phyloP scores from a whole-genome alignment of 1,140 invertebrate genomes.

The Procambarus clarkii region DNA sequence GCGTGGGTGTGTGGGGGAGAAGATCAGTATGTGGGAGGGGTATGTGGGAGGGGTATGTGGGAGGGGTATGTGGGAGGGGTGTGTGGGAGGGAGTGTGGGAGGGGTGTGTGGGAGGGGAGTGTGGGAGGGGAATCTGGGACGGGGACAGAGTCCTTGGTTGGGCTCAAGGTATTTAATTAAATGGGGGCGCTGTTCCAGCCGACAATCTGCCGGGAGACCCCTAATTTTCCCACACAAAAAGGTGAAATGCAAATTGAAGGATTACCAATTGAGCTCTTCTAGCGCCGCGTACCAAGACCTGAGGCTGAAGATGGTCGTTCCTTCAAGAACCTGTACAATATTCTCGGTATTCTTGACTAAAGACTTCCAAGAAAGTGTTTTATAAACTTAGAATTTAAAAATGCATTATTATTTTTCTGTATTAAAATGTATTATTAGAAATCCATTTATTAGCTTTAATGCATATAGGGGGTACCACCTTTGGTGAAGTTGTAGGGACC shows the following conservation, averaged over 20 bases:
- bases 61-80: neutral
- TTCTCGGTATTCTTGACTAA: too few relatives aligned
- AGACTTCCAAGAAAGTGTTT: too few relatives aligned
- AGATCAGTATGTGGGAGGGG: neutral
- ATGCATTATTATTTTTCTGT: too few relatives aligned
- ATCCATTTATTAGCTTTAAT: too few relatives aligned
- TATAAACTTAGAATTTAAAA: too few relatives aligned
- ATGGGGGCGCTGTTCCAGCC: slow-evolving; percentile 1
- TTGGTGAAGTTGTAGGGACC: too few relatives aligned
- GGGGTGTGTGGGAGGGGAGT: neutral
- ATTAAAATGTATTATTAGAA: too few relatives aligned
- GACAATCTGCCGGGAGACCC: neutral
- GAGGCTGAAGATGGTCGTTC: neutral
- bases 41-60: neutral
- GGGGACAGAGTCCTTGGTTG: neutral
- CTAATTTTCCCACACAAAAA: neutral
- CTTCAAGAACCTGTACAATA: too few relatives aligned
- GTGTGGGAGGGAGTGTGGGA: neutral
- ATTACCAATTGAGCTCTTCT: slow-evolving; percentile 3
- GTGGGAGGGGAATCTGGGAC: neutral
- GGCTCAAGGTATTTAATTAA: slow-evolving; percentile 11
- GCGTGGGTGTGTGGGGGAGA: too few relatives aligned
- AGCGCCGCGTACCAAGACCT: neutral
- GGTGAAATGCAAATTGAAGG: slow-evolving; percentile 13
- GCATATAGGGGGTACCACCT: too few relatives aligned